Percentiles rank a stretch among this genome's conserved stretches.
phyloP scores from a whole-genome alignment of 2,113 vertebrate genomes.

The Apteryx owenii region DNA sequence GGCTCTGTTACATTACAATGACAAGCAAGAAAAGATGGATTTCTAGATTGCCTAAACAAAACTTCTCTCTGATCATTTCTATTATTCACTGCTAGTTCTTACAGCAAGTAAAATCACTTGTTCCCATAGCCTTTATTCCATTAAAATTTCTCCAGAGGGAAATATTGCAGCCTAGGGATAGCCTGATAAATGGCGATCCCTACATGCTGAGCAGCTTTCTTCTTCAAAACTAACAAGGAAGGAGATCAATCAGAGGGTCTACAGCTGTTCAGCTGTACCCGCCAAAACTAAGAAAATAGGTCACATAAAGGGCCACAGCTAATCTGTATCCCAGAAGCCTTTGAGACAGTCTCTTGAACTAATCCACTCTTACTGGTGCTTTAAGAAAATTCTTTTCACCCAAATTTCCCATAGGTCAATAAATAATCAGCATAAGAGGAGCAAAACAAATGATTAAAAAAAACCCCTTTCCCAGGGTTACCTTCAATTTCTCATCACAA shows the following conservation, averaged over 20 bases:
- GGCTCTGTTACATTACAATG: not conserved
- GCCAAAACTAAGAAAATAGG: constrained; percentile 1
- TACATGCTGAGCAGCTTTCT: not conserved
- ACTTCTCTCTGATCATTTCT: not conserved
- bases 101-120: not conserved
- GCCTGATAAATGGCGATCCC: not conserved
- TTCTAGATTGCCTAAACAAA: not conserved
- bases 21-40: not conserved
- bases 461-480: not conserved
- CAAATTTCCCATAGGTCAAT: not conserved
- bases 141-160: not conserved
- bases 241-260: not conserved
- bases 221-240: not conserved
- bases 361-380: not conserved
- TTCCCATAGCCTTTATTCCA: not conserved
- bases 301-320: not conserved
- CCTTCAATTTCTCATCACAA: not conserved
- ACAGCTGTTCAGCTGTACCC: not conserved
- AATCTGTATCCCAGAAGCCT: not conserved
- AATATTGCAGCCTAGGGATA: not conserved
- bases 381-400: not conserved
- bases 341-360: not conserved
- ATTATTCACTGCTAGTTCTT: not conserved
- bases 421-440: not conserved
- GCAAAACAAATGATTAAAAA: not conserved